Base-by-base conservation (phyloP, 2,113 vertebrate species). In the Pedetes capensis region DNA sequence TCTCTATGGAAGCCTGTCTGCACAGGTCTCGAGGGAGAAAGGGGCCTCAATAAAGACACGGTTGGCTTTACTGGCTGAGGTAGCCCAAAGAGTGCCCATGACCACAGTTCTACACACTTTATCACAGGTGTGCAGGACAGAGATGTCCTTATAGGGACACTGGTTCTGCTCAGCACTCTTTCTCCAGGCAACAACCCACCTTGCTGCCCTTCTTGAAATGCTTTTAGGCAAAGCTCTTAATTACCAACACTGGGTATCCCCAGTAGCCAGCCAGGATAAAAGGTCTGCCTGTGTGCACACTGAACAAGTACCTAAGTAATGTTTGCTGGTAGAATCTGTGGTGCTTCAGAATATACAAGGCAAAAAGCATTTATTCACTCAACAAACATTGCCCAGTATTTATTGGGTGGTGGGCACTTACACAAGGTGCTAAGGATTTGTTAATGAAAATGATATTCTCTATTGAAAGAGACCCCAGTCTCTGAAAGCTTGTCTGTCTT, bases 11-110 rank as follows among this genome's bases (percentile, higher is more conserved):
- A 8, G 23, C 25, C 55, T 22, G 29, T 59, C n/a, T 68, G 53
- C 78, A 75, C n/a, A 64, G 93, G 90, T 23, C 1, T 18, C 1
- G 59, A 47, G 53, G 20, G n/a, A 57, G 61, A n/a, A 42, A 22
- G 14, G 39, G 17, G 53, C 66, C 85, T 92, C 61, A 22, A 25
- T 10, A 57, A 51, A 59, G 82, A 39, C n/a, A 37, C 32, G 27
- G 39, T 6, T 3, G 8, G 64, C n/a, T n/a, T n/a, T n/a, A 39
- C 64, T 9, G 8, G 9, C 8, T 42, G 32, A 32, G 0, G 7
- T 29, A 79, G 53, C 8, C 39, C 14, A 13, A 5, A 55, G 7
- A 57, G 0, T 42, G 47, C 66, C 32, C 25, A 69, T 2, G 25
- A 51, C n/a, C 87, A 91, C 0, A 1, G 53, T 14, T 81, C 53